Conservation (phyloP, 2,888 invertebrate species). For the Pteria penguin region DNA sequence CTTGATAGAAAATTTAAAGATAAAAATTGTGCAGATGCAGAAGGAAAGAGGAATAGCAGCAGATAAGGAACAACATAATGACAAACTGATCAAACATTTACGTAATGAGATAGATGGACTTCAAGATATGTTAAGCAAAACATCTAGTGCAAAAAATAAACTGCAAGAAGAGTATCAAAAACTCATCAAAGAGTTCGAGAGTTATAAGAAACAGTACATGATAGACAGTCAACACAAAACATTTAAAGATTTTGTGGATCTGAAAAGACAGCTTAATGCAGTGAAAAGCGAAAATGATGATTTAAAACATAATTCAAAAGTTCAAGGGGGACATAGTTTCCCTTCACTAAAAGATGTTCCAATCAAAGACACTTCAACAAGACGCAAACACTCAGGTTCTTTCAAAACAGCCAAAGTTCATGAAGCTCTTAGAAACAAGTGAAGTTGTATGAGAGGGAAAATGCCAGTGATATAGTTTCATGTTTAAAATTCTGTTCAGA, state of each 20-base stretch:
- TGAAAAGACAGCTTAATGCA: conserved; percentile 70
- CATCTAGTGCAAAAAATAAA: conserved; percentile 63
- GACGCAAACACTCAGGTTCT: neutral
- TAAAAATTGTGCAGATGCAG: conserved; percentile 60
- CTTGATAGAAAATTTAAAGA: conserved; percentile 63
- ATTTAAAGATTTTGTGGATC: conserved; percentile 74
- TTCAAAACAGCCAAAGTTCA: neutral
- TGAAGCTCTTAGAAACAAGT: neutral
- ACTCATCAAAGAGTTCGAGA: conserved; percentile 59
- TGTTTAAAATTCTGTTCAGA: too few relatives aligned
- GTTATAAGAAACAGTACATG: conserved; percentile 56
- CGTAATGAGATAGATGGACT: conserved; percentile 59
- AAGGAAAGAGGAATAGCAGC: conserved; percentile 58
- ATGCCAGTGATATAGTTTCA: too few relatives aligned
- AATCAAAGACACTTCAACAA: neutral
- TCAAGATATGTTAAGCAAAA: conserved; percentile 51
- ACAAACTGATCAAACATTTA: conserved; percentile 55
- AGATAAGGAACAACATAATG: conserved; percentile 62
- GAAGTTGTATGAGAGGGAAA: too few relatives aligned
- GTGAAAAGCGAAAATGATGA: conserved; percentile 71
- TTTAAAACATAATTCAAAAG: conserved; percentile 47
- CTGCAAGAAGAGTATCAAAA: conserved; percentile 63
- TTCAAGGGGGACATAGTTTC: conserved; percentile 20
- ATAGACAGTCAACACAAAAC: conserved; percentile 61
- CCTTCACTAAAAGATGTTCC: conserved; percentile 49